Evolutionary conservation across 1,140 invertebrate genomes (phyloP).

Genomic region (Campoletis sonorensis): DNA sequence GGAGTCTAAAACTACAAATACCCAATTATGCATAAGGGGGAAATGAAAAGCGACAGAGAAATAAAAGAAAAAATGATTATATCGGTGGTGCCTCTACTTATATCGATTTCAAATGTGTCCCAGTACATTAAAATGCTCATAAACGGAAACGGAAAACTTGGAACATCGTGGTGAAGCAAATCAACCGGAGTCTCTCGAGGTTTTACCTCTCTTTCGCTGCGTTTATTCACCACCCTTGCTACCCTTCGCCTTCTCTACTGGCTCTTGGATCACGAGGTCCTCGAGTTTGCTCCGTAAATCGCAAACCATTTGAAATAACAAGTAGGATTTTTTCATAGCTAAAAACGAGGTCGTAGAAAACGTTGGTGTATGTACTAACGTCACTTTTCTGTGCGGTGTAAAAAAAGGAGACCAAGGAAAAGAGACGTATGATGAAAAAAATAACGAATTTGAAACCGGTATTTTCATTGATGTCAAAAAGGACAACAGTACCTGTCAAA

Average conservation of each 20-base stretch:
- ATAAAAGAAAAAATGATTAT: neutral
- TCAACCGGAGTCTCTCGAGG: constrained; percentile 11
- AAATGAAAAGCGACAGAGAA: neutral
- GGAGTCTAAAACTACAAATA: neutral
- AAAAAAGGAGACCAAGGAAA: neutral
- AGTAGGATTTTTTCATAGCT: neutral
- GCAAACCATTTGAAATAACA: constrained; percentile 21
- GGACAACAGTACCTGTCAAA: too few species aligned
- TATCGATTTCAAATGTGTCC: constrained; percentile 5
- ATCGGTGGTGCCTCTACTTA: neutral
- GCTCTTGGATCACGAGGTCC: neutral
- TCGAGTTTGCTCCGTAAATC: constrained; percentile 23
- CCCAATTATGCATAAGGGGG: neutral
- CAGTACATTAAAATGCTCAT: constrained; percentile 7
- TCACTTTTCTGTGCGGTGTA: neutral
- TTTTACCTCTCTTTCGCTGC: constrained; percentile 20
- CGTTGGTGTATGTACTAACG: neutral
- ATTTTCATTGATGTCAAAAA: neutral
- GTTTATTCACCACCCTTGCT: neutral
- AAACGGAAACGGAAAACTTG: constrained; percentile 13
- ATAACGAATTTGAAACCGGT: neutral
- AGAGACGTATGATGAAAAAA: neutral
- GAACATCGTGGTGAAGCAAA: neutral
- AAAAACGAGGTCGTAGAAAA: neutral
- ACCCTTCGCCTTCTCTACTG: neutral